Evolutionary conservation across 2,113 vertebrate genomes (phyloP).

Genomic region (Struthidea cinerea): DNA sequence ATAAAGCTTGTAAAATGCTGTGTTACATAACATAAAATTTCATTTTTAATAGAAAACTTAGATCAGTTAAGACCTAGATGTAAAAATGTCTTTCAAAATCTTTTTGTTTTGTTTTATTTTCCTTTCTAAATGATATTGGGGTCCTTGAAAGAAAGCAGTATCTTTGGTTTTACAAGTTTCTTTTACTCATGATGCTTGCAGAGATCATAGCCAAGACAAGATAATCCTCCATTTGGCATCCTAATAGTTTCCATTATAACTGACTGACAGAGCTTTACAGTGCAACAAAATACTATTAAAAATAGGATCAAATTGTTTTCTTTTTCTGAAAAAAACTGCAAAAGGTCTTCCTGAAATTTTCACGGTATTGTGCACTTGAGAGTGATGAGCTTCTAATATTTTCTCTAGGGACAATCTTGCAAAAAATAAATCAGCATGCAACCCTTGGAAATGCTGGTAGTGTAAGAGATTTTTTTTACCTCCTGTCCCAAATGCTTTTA

Average conservation of each 20-base stretch:
- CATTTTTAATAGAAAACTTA: background rate
- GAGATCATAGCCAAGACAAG: background rate
- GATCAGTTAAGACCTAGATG: background rate
- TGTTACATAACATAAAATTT: background rate
- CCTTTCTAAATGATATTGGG: background rate
- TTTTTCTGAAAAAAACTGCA: background rate
- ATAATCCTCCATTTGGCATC: constrained; percentile 31
- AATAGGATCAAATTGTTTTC: background rate
- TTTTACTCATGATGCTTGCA: background rate
- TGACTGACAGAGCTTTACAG: background rate
- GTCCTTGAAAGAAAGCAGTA: background rate
- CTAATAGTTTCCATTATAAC: constrained; percentile 6
- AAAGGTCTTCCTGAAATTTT: background rate
- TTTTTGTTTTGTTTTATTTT: background rate
- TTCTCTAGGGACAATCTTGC: background rate
- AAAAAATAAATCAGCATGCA: background rate
- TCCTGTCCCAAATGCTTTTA: background rate
- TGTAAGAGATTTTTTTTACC: background rate
- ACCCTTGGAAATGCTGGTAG: background rate
- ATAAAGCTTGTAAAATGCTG: background rate
- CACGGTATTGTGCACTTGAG: background rate
- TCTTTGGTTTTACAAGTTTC: background rate
- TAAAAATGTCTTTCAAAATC: background rate
- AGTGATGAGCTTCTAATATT: background rate
- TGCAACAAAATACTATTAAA: background rate